Percentiles rank a stretch among this genome's conserved stretches.
These are phyloP conservation scores for Erebia ligea DNA, from an alignment of 2,888 invertebrate species.

Conservation along the genomic window DNA sequence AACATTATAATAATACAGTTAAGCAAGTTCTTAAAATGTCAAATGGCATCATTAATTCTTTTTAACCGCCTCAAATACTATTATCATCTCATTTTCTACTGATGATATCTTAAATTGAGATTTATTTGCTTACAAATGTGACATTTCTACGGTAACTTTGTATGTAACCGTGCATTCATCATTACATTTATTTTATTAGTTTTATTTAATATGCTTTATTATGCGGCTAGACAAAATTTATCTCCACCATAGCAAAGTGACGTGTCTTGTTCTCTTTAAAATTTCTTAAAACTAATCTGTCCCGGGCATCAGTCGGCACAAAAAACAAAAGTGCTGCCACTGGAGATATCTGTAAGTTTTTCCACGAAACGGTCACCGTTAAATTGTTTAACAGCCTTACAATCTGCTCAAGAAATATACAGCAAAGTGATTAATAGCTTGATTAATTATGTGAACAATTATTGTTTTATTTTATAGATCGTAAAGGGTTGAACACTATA, in stretches of 20 bases:
- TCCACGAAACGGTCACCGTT: slow-evolving; percentile 47
- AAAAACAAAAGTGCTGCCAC: slow-evolving; percentile 42
- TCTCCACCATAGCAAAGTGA: slow-evolving; percentile 32
- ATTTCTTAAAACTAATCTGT: slow-evolving; percentile 43
- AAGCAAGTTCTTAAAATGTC: background rate
- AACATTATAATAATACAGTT: background rate
- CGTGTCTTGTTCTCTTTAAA: slow-evolving; percentile 36
- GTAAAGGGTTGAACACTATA: background rate
- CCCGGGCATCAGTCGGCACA: slow-evolving; percentile 42
- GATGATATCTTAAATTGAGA: slow-evolving; percentile 34
- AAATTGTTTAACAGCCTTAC: slow-evolving; percentile 43
- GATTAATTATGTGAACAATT: background rate
- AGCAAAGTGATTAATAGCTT: slow-evolving; percentile 9
- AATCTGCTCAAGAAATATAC: slow-evolving; percentile 24
- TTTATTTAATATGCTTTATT: slow-evolving; percentile 35
- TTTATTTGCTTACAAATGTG: slow-evolving; percentile 28
- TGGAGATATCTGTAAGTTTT: slow-evolving; percentile 44
- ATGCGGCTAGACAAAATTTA: slow-evolving; percentile 37
- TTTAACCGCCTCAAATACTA: slow-evolving; percentile 6
- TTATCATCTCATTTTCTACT: slow-evolving; percentile 17
- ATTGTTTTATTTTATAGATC: background rate
- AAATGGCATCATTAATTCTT: slow-evolving; percentile 3
- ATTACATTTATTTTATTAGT: slow-evolving; percentile 29
- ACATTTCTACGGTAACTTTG: slow-evolving; percentile 19
- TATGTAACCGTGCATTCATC: slow-evolving; percentile 19